Evolutionary conservation across 1,140 invertebrate genomes (phyloP).

Genomic region (Monomorium pharaonis): DNA sequence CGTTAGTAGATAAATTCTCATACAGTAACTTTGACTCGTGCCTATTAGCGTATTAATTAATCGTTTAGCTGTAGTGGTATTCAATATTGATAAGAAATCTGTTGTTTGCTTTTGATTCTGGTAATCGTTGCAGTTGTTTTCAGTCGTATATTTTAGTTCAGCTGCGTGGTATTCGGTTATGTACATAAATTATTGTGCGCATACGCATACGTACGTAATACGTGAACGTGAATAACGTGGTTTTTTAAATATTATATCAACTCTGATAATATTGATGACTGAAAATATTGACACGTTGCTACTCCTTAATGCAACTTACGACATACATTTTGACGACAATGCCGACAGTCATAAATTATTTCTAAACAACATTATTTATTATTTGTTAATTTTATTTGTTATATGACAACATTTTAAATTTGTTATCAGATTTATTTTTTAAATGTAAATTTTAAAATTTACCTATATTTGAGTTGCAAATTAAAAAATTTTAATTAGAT

Average conservation of each 20-base stretch:
- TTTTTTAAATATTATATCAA: slow-evolving; percentile 6
- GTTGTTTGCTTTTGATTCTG: slow-evolving; percentile 41
- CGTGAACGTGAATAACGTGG: not conserved
- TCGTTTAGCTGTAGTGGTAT: not conserved
- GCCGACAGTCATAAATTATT: not conserved
- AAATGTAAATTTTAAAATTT: not conserved
- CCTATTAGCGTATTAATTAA: slow-evolving; percentile 4
- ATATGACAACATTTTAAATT: not conserved
- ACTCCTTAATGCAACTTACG: not conserved
- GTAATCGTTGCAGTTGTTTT: slow-evolving; percentile 5
- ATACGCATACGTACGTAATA: not conserved
- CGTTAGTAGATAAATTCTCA: not conserved
- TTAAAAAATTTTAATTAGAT: not conserved
- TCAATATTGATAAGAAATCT: slow-evolving; percentile 15
- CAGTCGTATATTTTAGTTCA: slow-evolving; percentile 5
- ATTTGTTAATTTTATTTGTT: not conserved
- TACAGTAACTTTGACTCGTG: not conserved
- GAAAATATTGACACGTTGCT: slow-evolving; percentile 31
- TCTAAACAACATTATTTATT: too few species aligned
- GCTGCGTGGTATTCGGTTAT: not conserved
- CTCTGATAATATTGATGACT: too few species aligned
- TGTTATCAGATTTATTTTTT: not conserved
- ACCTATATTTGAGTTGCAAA: not conserved
- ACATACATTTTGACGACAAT: not conserved
- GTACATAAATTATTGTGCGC: not conserved